Percentiles rank a stretch among this genome's conserved stretches.
Evolutionary conservation across 2,113 vertebrate species (phyloP).

Genomic region (Chamaetylas fuelleborni): DNA sequence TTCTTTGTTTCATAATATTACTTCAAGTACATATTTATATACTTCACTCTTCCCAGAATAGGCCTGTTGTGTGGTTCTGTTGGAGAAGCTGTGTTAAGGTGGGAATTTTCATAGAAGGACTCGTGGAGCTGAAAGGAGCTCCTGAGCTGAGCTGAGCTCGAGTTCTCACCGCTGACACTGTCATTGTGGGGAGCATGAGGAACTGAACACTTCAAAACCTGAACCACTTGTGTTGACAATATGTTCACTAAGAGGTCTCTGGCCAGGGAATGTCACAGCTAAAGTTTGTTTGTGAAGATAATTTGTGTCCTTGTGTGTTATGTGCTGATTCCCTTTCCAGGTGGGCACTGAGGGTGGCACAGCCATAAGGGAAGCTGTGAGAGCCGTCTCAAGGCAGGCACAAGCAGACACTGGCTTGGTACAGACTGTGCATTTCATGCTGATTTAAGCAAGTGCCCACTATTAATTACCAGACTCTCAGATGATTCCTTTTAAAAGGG

Average conservation of each 20-base stretch:
- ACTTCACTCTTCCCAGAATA: not conserved
- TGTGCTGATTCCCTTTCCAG: not conserved
- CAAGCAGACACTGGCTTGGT: not conserved
- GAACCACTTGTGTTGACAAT: not conserved
- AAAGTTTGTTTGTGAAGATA: not conserved
- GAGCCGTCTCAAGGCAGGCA: not conserved
- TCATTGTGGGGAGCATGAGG: not conserved
- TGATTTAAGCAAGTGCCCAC: not conserved
- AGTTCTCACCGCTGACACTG: not conserved
- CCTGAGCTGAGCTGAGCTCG: not conserved
- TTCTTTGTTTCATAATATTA: not conserved
- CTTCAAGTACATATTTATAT: not conserved
- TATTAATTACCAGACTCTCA: not conserved
- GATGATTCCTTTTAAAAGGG: not conserved
- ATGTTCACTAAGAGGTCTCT: not conserved
- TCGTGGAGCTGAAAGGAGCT: not conserved
- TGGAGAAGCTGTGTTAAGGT: not conserved
- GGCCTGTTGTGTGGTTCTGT: not conserved
- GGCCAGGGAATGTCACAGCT: not conserved
- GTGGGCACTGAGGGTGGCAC: not conserved
- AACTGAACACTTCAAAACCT: not conserved
- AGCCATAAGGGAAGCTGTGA: not conserved
- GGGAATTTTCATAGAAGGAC: not conserved
- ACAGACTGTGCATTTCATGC: not conserved
- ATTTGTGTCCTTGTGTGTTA: fast-evolving